A percentile compares a stretch with the other conserved stretches of the same genome.
Conservation (phyloP, 2,797 vertebrate species). For the Parambassis ranga region DNA sequence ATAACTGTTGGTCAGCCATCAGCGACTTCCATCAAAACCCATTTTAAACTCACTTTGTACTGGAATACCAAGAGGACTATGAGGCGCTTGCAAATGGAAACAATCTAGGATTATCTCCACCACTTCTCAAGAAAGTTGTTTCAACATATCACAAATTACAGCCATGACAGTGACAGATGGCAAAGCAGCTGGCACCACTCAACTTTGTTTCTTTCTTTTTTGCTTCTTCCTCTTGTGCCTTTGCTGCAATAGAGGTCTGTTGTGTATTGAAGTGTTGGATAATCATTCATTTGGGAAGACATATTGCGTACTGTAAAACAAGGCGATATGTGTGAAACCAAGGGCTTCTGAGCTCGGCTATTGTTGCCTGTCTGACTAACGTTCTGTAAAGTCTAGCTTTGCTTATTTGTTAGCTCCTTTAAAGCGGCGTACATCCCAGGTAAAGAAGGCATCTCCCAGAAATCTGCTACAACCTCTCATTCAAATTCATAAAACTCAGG, state of each 20-base stretch:
- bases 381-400: conserved; percentile 23
- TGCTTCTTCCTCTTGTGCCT: conserved; percentile 48
- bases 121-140: conserved; percentile 78
- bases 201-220: conserved; percentile 72
- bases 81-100: conserved; percentile 67
- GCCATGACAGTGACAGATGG: conserved; percentile 84
- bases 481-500: conserved; percentile 44
- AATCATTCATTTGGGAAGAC: conserved; percentile 78
- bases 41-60: conserved; percentile 30
- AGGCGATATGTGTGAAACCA: conserved; percentile 55
- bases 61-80: conserved; percentile 47
- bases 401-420: conserved; percentile 28
- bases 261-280: conserved; percentile 74
- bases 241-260: conserved; percentile 64
- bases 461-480: conserved; percentile 36
- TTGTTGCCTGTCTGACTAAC: conserved; percentile 40
- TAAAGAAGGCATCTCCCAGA: conserved; percentile 38
- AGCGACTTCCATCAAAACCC: conserved; percentile 28
- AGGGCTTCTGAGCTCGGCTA: conserved; percentile 45
- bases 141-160: conserved; percentile 76
- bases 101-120: conserved; percentile 74
- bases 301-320: conserved; percentile 64
- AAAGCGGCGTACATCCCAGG: conserved; percentile 23
- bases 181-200: conserved; percentile 82
- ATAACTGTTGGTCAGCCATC: conserved; percentile 23